Evolutionary conservation across 2,797 vertebrate species (phyloP), one percentile per base, ranked within the genome.

Genomic region (Peromyscus nudipes): DNA sequence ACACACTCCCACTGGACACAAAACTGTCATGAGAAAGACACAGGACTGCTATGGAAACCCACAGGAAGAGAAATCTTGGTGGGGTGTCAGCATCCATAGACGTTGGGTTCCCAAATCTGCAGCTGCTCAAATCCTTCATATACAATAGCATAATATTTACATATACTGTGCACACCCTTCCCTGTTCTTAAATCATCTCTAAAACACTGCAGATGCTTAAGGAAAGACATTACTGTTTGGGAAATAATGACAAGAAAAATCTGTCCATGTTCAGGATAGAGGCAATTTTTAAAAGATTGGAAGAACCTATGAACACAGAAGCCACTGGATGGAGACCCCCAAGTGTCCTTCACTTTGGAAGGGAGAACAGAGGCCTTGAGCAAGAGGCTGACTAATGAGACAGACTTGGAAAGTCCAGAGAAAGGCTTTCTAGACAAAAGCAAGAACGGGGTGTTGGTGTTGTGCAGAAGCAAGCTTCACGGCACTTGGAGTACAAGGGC

Each of bases 351-450:
- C 43, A 37, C 43, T 87, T 92, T 94, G 77, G 69, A 93, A 97
- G 37, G 55, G 9, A 86, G 60, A 31, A 40, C 12, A 57, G 46
- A 57, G 11, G 27, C 23, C 34, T 85, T 64, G 49, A 57, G 77
- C 19, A 73, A 81, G 43, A 84, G 8, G 55, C 2, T 55, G 86
- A 93, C 69, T 94, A 75, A 86, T 0, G 27, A 94, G 13, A 60
- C 62, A 64, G 17, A 73, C 87, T 62, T 81, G 79, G 57, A 76
- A 49, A 91, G 60, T 16, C 49, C 86, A 79, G 46, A 89, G 73
- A 91, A 86, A 49, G 57, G 67, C n/a, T 75, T 80, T 92, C 62
- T 82, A 86, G 55, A 86, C 69, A 93, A 95, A 88, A 80, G 75
- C 69, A 71, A 96, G 89, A 95, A 89, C 19, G 25, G 89, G 31